Percentiles rank a stretch among this genome's conserved stretches.
phyloP scores from a whole-genome alignment of 1,140 invertebrate genomes.

The Euborellia annulipes region DNA sequence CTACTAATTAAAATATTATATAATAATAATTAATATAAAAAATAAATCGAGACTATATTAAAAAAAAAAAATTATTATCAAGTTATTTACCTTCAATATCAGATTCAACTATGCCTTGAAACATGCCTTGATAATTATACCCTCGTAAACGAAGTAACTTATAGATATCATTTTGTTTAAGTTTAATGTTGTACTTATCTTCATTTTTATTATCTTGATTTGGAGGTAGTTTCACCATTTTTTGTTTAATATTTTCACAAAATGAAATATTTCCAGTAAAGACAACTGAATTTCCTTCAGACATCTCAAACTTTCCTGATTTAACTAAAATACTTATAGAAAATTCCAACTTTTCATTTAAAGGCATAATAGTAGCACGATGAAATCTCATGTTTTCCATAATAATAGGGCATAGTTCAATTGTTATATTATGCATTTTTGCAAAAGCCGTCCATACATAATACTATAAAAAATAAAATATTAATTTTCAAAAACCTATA shows the following conservation, averaged over 20 bases:
- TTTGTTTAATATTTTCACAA: constrained; percentile 43
- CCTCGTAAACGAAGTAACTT: constrained; percentile 84
- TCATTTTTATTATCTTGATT: too few species aligned
- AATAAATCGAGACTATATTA: too few species aligned
- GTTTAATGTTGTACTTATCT: too few species aligned
- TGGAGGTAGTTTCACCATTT: constrained; percentile 34
- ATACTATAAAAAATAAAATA: constrained; percentile 34
- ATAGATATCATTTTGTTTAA: constrained; percentile 76
- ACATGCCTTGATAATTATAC: constrained; percentile 82
- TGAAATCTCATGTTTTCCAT: constrained; percentile 80
- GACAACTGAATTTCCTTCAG: constrained; percentile 67
- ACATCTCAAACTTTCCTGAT: constrained; percentile 82
- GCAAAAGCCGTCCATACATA: constrained; percentile 88
- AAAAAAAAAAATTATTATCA: too few species aligned
- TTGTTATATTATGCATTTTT: constrained; percentile 57
- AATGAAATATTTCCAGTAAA: constrained; percentile 60
- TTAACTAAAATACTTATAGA: constrained; percentile 75
- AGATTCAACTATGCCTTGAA: constrained; percentile 57
- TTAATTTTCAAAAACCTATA: too few species aligned
- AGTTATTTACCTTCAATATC: constrained; percentile 52
- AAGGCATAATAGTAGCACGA: constrained; percentile 80
- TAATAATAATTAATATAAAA: too few species aligned
- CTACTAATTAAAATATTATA: not conserved
- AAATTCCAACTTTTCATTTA: constrained; percentile 62
- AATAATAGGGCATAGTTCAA: constrained; percentile 63